A percentile compares a stretch with the other conserved stretches of the same genome.
Conservation (phyloP, 2,888 invertebrate species). For the Eremobia ochroleuca region DNA sequence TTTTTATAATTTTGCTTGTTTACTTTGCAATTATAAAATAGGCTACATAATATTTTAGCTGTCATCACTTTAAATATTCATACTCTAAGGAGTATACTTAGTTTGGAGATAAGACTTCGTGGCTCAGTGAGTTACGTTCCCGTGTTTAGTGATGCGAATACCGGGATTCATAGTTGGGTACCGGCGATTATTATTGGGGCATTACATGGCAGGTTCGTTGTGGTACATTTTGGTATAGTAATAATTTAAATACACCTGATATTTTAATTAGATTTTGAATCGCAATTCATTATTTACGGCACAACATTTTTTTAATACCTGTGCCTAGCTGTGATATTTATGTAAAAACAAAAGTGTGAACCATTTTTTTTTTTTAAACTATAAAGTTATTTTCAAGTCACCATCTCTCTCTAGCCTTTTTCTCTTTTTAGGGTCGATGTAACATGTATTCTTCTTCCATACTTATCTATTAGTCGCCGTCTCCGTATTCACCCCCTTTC, state of each 20-base stretch:
- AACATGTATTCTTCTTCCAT: too few relatives aligned
- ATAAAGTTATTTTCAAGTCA: too few relatives aligned
- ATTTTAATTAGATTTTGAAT: background rate
- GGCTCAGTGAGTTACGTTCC: conserved; percentile 62
- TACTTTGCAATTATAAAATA: background rate
- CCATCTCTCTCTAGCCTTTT: background rate
- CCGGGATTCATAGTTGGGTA: conserved; percentile 46
- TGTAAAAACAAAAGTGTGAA: background rate
- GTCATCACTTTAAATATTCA: conserved; percentile 18
- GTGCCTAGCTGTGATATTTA: background rate
- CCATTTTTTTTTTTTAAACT: background rate
- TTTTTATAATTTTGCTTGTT: background rate
- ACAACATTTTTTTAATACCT: too few relatives aligned
- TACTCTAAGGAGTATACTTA: conserved; percentile 46
- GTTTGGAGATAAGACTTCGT: conserved; percentile 64
- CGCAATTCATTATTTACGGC: background rate
- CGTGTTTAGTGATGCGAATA: conserved; percentile 57
- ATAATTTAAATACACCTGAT: background rate
- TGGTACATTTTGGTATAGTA: background rate
- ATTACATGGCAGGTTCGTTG: background rate
- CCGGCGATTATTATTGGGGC: conserved; percentile 41
- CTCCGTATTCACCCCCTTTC: too few relatives aligned
- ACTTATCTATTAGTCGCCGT: too few relatives aligned
- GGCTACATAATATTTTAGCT: background rate
- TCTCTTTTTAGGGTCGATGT: background rate